Conservation (phyloP, 64 coral and sea anemone species). For the Stichodactyla mertensii region DNA sequence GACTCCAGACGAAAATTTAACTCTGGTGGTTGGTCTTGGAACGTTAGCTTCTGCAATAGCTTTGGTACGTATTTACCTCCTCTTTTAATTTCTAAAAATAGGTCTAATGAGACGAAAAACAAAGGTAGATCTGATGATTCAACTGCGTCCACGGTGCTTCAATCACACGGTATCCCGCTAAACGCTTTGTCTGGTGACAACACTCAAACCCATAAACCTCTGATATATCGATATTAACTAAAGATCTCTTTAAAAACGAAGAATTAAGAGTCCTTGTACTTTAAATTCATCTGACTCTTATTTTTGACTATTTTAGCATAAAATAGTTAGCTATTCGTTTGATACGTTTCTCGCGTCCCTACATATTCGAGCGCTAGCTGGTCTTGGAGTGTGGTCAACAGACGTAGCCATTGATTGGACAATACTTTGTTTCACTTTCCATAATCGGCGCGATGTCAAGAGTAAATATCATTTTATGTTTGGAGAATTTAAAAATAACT, state of each 20-base stretch:
- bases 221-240: neutral
- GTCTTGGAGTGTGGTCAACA: neutral
- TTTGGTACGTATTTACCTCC: neutral
- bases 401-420: neutral
- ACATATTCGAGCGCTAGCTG: too few species aligned
- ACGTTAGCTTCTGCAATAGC: conserved; percentile 9
- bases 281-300: neutral
- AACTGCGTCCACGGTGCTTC: neutral
- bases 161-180: neutral
- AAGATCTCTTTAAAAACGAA: neutral
- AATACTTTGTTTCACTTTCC: neutral
- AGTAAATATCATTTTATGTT: neutral
- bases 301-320: neutral
- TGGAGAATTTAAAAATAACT: neutral
- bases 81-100: neutral
- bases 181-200: neutral
- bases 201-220: neutral
- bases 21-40: conserved; percentile 39
- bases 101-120: neutral
- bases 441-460: neutral
- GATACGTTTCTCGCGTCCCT: neutral
- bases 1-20: conserved; percentile 29
- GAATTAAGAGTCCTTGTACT: neutral
- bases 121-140: neutral
- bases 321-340: neutral